Evolutionary conservation across 2,113 vertebrate genomes (phyloP), one percentile per base, ranked within the genome.

Genomic region (Sinocyclocheilus anophthalmus): DNA sequence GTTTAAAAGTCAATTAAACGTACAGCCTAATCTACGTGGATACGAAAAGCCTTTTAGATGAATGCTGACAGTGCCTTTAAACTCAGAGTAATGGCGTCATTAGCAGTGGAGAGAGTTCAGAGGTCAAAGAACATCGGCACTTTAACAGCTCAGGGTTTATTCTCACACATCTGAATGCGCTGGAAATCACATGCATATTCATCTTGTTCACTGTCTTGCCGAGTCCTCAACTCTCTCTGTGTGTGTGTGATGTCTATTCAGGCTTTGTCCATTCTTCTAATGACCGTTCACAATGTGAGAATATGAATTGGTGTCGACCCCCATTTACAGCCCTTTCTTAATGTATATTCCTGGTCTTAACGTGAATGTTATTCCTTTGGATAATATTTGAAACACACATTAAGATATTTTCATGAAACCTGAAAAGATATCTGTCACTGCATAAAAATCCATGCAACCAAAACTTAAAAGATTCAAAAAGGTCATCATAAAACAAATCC

Each of bases 11-110:
- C 76, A 18, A 55, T 77, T 30, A 22, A 77, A 55, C 1, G 12
- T n/a, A 61, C 37, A 37, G 37, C 37, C 37, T 37, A 37, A 37
- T 63, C 18, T 24, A 14, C 0, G 55, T 26, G 39, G 9, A 48
- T 48, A 67, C 67, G 16, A 67, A 81, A 61, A 48, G 14, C 6
- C 39, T 50, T 30, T 67, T 11, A 67, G 42, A 48, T 67, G 61
- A 65, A 50, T 10, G 59, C n/a, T 30, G 39, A 81, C 59, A 81
- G 79, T 81, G 59, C 20, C 7, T 81, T 65, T 67, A 45, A 63
- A 81, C 39, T 67, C 61, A 50, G 37, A 81, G 61, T 81, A 81
- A 81, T 81, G 42, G 4, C 59, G 22, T 67, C 79, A 81, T 67
- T 81, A 81, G 79, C 79, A 26, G 59, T 4, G n/a, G 59, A 50